phyloP scores from a whole-genome alignment of 2,797 vertebrate species.

The Sebastolobus alascanus region DNA sequence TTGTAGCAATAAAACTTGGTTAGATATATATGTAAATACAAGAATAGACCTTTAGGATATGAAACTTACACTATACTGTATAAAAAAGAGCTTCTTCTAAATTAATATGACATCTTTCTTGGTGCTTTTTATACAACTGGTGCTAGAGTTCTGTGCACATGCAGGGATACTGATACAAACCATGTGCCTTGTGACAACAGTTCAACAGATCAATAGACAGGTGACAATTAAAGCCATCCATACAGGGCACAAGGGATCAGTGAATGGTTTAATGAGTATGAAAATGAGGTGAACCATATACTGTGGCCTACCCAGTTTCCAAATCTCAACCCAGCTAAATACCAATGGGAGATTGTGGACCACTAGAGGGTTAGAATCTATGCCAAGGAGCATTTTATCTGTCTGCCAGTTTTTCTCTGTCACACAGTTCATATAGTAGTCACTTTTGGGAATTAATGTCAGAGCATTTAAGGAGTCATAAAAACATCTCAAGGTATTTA shows the following conservation, averaged over 20 bases:
- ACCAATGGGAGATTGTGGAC: neutral
- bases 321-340: neutral
- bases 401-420: neutral
- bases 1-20: neutral
- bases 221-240: neutral
- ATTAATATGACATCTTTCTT: neutral
- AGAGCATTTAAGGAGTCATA: conserved; percentile 7
- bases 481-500: conserved; percentile 44
- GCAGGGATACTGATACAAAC: neutral
- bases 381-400: neutral
- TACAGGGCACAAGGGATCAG: neutral
- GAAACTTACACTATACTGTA: neutral
- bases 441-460: conserved; percentile 20
- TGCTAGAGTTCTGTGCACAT: neutral
- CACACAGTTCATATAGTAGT: neutral
- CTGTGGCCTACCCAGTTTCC: neutral
- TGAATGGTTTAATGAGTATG: neutral
- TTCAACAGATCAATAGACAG: neutral
- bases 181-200: neutral
- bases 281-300: neutral
- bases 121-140: neutral
- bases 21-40: neutral
- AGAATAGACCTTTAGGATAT: neutral
- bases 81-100: neutral
- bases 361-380: neutral